Percentiles rank a stretch among this genome's conserved stretches.
Conservation (phyloP, 2,888 invertebrate species). For the Morinoia aosen region DNA sequence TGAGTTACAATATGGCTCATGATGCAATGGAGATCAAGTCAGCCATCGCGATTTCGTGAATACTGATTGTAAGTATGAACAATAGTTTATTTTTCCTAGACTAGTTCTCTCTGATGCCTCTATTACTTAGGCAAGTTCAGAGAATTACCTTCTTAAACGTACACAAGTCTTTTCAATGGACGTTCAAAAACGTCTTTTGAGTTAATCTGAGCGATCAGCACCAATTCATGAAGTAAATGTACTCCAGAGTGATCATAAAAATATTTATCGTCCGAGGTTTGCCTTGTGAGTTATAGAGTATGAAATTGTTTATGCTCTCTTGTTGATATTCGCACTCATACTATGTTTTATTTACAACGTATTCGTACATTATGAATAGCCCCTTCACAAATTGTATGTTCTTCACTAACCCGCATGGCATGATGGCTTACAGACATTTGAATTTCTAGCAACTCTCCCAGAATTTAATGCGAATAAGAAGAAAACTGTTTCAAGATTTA, state of each 20-base stretch:
- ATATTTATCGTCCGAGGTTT: not conserved
- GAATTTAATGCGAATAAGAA: too few relatives aligned
- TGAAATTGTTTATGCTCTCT: too few relatives aligned
- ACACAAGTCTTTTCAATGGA: not conserved
- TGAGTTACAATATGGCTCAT: not conserved
- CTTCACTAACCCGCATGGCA: too few relatives aligned
- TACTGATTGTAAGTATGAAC: slow-evolving; percentile 12
- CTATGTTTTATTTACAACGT: too few relatives aligned
- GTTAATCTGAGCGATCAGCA: not conserved
- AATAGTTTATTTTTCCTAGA: not conserved
- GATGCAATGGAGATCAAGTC: not conserved
- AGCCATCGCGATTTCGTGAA: not conserved
- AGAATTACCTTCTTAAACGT: not conserved
- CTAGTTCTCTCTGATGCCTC: not conserved
- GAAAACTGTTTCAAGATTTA: too few relatives aligned
- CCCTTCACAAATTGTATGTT: too few relatives aligned
- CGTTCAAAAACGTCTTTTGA: not conserved
- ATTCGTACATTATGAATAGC: too few relatives aligned
- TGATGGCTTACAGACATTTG: too few relatives aligned
- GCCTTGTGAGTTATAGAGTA: too few relatives aligned
- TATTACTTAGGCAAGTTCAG: not conserved
- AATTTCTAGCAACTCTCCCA: too few relatives aligned
- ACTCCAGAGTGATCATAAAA: not conserved
- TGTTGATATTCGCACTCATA: too few relatives aligned
- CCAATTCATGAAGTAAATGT: not conserved